phyloP scores from a whole-genome alignment of 2,113 vertebrate genomes.

The Chloroceryle aenea region DNA sequence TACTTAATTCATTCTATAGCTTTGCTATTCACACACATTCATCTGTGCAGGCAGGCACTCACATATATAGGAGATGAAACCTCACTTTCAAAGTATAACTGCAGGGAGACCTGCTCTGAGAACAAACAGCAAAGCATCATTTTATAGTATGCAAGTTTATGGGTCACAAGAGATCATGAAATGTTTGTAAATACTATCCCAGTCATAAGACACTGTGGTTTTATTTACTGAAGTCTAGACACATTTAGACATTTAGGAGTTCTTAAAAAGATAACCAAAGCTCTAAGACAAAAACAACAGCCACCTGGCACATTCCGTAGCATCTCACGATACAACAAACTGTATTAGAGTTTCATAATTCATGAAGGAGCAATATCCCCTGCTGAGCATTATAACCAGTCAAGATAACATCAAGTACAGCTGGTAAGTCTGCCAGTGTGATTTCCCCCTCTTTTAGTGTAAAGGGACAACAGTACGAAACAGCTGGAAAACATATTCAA shows the following conservation, averaged over 20 bases:
- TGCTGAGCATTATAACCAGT: conserved; percentile 15
- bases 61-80: not conserved
- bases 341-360: conserved; percentile 46
- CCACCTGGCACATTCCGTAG: conserved; percentile 24
- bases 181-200: conserved; percentile 1
- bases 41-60: not conserved
- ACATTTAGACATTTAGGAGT: not conserved
- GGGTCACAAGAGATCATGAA: not conserved
- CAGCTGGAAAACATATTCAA: conserved; percentile 4
- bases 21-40: not conserved
- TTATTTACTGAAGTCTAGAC: conserved; percentile 20
- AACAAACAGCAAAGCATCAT: not conserved
- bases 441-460: not conserved
- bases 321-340: not conserved
- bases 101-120: not conserved
- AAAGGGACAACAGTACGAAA: not conserved
- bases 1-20: not conserved
- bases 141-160: not conserved
- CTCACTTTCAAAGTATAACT: not conserved
- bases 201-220: not conserved
- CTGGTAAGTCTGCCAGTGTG: conserved; percentile 6
- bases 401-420: conserved; percentile 25
- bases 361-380: conserved; percentile 25
- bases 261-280: conserved; percentile 1
- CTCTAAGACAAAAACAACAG: not conserved